phyloP scores from a whole-genome alignment of 2,888 invertebrate genomes.

The Orthonychiurus folsomi region DNA sequence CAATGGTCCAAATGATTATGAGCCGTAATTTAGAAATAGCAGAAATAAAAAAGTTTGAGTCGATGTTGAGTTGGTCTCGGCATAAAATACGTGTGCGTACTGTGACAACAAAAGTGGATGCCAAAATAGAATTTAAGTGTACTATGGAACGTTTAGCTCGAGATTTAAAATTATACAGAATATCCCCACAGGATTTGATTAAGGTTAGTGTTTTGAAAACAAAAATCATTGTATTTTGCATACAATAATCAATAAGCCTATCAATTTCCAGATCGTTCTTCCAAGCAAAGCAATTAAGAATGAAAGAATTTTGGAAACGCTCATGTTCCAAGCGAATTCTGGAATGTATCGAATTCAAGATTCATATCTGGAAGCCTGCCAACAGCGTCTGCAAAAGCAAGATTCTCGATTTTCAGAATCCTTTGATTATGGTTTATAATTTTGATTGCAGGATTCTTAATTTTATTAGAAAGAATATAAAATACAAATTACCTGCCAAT shows the following conservation, averaged over 20 bases:
- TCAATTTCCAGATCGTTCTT: slow-evolving; percentile 60
- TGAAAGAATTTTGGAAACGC: slow-evolving; percentile 79
- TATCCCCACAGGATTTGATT: slow-evolving; percentile 84
- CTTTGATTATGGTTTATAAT: slow-evolving; percentile 64
- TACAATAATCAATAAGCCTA: not conserved
- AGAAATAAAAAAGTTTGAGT: slow-evolving; percentile 84
- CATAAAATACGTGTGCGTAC: slow-evolving; percentile 68
- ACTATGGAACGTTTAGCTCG: slow-evolving; percentile 84
- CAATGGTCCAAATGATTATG: slow-evolving; percentile 92
- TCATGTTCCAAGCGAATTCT: slow-evolving; percentile 86
- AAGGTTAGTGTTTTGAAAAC: slow-evolving; percentile 51
- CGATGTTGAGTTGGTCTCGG: slow-evolving; percentile 83
- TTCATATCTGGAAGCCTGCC: slow-evolving; percentile 75
- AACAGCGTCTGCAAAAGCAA: slow-evolving; percentile 75
- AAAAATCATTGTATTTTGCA: not conserved
- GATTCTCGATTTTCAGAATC: slow-evolving; percentile 76
- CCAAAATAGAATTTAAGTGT: slow-evolving; percentile 80
- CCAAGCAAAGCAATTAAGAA: slow-evolving; percentile 88
- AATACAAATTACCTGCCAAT: too few relatives aligned
- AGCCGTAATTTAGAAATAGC: slow-evolving; percentile 79
- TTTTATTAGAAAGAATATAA: too few relatives aligned
- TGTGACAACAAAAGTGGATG: slow-evolving; percentile 70
- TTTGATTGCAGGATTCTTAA: too few relatives aligned
- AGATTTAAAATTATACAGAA: slow-evolving; percentile 79
- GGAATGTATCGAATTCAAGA: slow-evolving; percentile 88